Percentiles rank a stretch among this genome's conserved stretches.
phyloP scores from a whole-genome alignment of 2,888 invertebrate species.

The Acanthopleura granulata region DNA sequence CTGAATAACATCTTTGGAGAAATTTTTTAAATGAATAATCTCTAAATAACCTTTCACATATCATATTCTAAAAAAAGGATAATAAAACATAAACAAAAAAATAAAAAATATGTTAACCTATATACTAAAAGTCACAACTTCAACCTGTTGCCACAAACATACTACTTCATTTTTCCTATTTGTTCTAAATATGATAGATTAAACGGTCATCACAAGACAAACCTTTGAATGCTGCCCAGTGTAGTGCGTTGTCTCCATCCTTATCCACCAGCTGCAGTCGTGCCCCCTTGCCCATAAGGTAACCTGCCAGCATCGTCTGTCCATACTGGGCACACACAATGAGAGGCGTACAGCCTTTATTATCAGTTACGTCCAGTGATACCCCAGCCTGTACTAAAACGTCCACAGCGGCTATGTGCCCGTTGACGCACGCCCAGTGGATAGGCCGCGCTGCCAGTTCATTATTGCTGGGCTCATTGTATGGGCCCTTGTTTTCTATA shows the following conservation, averaged over 20 bases:
- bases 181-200: too few species aligned
- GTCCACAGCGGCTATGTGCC: conserved; percentile 91
- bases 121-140: too few species aligned
- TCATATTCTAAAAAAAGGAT: too few species aligned
- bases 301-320: conserved; percentile 89
- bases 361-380: conserved; percentile 89
- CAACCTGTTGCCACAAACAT: too few species aligned
- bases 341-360: conserved; percentile 87
- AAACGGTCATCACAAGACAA: not conserved
- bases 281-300: conserved; percentile 90
- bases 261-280: conserved; percentile 88
- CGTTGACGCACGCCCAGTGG: conserved; percentile 95
- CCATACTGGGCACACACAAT: conserved; percentile 94
- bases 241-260: conserved; percentile 92
- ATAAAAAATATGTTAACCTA: too few species aligned
- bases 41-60: too few species aligned
- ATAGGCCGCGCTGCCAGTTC: conserved; percentile 92
- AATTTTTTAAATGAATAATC: too few species aligned
- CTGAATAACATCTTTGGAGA: too few species aligned
- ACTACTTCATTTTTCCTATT: too few species aligned
- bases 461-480: conserved; percentile 88
- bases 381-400: conserved; percentile 78
- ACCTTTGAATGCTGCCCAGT: conserved; percentile 95
- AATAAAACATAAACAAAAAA: too few species aligned
- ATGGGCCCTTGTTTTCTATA: conserved; percentile 81